Base-by-base conservation (phyloP, 1,140 invertebrate genomes). In the Trichogramma pretiosum region DNA sequence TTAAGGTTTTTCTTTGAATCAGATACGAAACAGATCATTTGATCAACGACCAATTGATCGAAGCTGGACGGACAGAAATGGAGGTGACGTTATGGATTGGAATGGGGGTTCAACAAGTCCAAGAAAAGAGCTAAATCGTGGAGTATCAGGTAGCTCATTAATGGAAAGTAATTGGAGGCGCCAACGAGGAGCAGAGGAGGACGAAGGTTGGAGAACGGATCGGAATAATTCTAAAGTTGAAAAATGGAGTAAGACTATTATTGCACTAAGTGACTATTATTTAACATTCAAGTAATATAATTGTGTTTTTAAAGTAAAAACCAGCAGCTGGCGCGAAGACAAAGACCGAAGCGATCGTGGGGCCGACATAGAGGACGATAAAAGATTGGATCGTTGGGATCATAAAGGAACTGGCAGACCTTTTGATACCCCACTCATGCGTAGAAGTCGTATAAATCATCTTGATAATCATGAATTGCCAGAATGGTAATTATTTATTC, bases 271-370 rank as follows among this genome's bases (percentile, higher is more conserved):
- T 10, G 19, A 28, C 11, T 13, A 38, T 38, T 13, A 22, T 38
- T 22, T 22, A 3, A 22, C n/a, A 38, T 5, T 30, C 16, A 3
- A 5, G 18, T 22, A 33, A n/a, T 32, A 17, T 39, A 22, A 17
- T 21, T 17, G 26, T 39, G 46, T 50, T 54, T 50, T 34, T 50
- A 37, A 30, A 70, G 67, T 61, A 36, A 64, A 64, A 56, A 60
- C n/a, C n/a, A n/a, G 70, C 33, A 83, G 79, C 63, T 84, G 83
- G 82, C 76, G 82, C 22, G 81, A 83, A 50, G 69, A 72, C 7
- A 57, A 65, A 35, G 68, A 68, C 8, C 58, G 67, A 51, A 37
- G 61, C 32, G 68, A 71, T 19, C 54, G 58, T 52, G 55, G 56
- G 3, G 71, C 71, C 28, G 58, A 55, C 2, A 65, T 65, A 23